phyloP scores from a whole-genome alignment of 1,140 invertebrate genomes.

The Ephestia elutella region DNA sequence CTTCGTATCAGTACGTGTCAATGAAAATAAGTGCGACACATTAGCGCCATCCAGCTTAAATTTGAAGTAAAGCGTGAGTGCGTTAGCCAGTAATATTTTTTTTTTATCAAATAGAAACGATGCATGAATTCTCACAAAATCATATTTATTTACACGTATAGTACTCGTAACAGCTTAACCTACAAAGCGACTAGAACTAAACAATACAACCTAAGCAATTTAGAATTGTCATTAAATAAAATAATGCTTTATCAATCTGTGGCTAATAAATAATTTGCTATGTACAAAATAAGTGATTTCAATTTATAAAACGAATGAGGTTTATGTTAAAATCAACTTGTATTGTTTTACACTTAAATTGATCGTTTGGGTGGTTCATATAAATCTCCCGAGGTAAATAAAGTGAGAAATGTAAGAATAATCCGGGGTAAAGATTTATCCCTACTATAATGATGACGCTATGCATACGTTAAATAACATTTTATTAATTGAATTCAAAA shows the following conservation, averaged over 20 bases:
- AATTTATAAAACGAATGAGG: not conserved
- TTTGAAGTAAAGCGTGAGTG: not conserved
- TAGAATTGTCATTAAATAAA: slow-evolving; percentile 56
- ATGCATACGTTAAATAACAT: too few relatives aligned
- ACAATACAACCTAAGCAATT: slow-evolving; percentile 48
- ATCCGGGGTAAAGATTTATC: too few relatives aligned
- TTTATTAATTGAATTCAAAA: too few relatives aligned
- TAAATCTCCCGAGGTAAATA: too few relatives aligned
- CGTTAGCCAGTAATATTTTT: not conserved
- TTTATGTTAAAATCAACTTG: not conserved
- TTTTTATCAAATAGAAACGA: not conserved
- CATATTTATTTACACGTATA: slow-evolving; percentile 1
- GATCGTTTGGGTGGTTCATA: too few relatives aligned
- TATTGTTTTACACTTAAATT: too few relatives aligned
- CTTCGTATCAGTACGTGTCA: too few relatives aligned
- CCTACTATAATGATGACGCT: too few relatives aligned
- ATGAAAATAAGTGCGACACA: too few relatives aligned
- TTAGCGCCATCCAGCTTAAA: too few relatives aligned
- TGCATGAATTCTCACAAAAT: not conserved
- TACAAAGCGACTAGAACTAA: slow-evolving; percentile 65
- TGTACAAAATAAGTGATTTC: slow-evolving; percentile 22
- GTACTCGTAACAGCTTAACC: slow-evolving; percentile 31
- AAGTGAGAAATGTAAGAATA: too few relatives aligned
- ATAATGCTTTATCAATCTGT: slow-evolving; percentile 20
- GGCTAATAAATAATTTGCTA: slow-evolving; percentile 30